Evolutionary conservation across 1,140 invertebrate genomes (phyloP).

Genomic region (Adelges cooleyi): DNA sequence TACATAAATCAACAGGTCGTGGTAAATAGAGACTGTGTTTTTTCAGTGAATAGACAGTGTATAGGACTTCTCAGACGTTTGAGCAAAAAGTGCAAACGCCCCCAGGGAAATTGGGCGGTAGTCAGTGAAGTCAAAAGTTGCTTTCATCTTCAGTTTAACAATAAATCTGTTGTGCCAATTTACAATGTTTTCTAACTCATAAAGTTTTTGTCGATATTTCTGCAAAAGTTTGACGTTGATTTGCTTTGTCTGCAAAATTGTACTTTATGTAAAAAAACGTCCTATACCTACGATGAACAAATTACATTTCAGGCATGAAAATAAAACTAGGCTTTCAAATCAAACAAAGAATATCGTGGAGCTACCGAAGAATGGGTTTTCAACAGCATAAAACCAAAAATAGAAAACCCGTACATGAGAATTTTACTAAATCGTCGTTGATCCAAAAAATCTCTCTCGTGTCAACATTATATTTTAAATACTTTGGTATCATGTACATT

Average conservation of each 20-base stretch:
- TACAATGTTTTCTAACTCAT: not conserved
- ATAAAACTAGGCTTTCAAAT: not conserved
- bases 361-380: no score
- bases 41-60: not conserved
- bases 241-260: not conserved
- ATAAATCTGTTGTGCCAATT: conserved; percentile 5
- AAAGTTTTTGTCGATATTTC: not conserved
- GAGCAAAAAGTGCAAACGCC: conserved; percentile 2
- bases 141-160: not conserved
- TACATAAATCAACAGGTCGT: conserved; percentile 14
- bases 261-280: no score
- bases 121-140: not conserved
- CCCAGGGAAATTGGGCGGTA: not conserved
- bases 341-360: no score
- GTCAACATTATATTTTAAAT: no score
- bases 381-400: no score
- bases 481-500: no score
- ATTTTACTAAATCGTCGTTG: no score
- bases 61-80: not conserved
- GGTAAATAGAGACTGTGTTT: not conserved
- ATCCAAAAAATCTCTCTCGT: no score
- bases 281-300: not conserved
- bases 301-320: not conserved
- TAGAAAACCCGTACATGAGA: no score
- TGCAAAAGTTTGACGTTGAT: conserved; percentile 6